Base-by-base conservation (phyloP, 1,140 invertebrate species). In the Pomacea maculata region DNA sequence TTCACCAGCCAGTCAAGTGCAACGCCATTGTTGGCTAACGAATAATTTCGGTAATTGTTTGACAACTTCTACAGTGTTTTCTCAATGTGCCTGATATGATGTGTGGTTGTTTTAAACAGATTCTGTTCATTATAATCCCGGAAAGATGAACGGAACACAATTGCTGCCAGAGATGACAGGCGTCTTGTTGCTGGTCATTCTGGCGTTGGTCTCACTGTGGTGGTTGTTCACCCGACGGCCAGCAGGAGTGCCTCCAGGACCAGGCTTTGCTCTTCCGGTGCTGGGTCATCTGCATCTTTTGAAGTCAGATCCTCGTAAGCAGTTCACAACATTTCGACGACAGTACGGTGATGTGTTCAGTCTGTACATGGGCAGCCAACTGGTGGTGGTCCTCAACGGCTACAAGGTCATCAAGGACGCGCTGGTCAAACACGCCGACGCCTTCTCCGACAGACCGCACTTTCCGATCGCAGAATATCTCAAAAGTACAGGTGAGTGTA, bases 321-420 rank as follows among this genome's bases (percentile, higher is more conserved):
- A 61, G 54, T 86, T 83, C 65, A 34, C 45, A 25, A 7, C 55
- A 12, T 75, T 82, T 9, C 70, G 82, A 10, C 71, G 65, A 61
- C 80, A 75, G 54, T 83, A 86, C 76, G 86, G 86, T 12, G 83
- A 87, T 25, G 74, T 87, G 14, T 85, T 84, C 73, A 83, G 82
- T 64, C 15, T 86, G 9, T 84, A 83, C 65, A 78, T 84, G 17
- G 86, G 83, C 15, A 45, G 65, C 34, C 77, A 80, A 17, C 77
- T 84, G 29, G 80, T 80, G 8, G 83, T 86, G 15, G 79, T 85
- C 0, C 25, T 86, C 5, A 86, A 85, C 79, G 80, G 85, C 10
- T 85, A 81, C 61, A 80, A 84, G 10, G 78, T 75, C 15, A 81
- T 86, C 10, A 79, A 82, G 45, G 84, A 86, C 9, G 83, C 86